These are phyloP conservation scores for Neria commutata DNA, from an alignment of 2,888 invertebrate genomes.

Conservation along the genomic window DNA sequence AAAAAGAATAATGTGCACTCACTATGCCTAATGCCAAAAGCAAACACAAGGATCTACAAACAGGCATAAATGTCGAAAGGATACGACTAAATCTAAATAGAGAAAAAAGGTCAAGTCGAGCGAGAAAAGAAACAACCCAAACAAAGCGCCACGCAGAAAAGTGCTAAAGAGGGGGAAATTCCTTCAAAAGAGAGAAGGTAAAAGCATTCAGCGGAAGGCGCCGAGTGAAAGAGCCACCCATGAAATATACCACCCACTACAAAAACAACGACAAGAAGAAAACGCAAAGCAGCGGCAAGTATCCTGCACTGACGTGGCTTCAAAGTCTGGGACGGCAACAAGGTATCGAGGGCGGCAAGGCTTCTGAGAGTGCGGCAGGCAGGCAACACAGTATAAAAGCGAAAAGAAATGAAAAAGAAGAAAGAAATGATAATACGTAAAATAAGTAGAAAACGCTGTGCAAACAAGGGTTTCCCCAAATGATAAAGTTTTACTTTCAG, in stretches of 20 bases:
- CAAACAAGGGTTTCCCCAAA: conserved; percentile 48
- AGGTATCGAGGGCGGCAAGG: no score
- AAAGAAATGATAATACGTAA: conserved; percentile 27
- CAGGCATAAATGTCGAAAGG: not conserved
- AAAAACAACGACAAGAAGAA: no score
- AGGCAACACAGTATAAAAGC: conserved; percentile 18
- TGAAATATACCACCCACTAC: no score
- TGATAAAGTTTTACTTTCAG: conserved; percentile 51
- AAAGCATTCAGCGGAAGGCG: conserved; percentile 4
- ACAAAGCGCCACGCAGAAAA: conserved; percentile 39
- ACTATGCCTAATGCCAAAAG: no score
- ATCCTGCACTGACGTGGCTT: no score
- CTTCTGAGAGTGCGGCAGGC: no score
- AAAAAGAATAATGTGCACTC: no score
- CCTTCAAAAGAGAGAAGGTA: not conserved
- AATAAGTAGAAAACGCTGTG: conserved; percentile 13
- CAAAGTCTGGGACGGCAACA: no score
- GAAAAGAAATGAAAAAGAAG: conserved; percentile 18
- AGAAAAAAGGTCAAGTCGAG: conserved; percentile 43
- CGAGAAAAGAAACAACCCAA: conserved; percentile 32
- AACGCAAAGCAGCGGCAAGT: no score
- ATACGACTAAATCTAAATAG: not conserved
- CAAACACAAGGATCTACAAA: no score
- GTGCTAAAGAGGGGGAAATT: not conserved
- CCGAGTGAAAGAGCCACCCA: no score